Conservation (phyloP, 1,140 invertebrate genomes). For the Euwallacea fornicatus region DNA sequence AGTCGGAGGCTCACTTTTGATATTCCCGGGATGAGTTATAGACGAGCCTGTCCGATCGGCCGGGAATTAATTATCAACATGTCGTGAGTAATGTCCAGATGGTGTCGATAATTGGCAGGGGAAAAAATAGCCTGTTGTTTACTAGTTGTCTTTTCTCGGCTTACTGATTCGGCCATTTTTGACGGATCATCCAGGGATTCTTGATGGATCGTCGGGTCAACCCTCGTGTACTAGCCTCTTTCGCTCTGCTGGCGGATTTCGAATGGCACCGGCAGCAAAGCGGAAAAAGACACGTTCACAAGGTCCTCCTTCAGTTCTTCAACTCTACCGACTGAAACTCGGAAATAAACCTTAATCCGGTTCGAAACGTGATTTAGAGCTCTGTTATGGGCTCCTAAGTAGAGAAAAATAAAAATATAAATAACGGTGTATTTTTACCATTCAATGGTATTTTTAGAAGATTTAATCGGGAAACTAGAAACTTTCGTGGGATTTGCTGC, state of each 20-base stretch:
- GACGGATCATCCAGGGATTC: neutral
- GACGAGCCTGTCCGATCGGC: neutral
- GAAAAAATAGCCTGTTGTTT: neutral
- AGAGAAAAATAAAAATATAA: no score
- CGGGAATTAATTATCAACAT: conserved; percentile 17
- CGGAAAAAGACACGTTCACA: conserved; percentile 52
- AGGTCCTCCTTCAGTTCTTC: conserved; percentile 3
- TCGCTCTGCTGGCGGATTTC: conserved; percentile 49
- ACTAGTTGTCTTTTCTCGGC: neutral
- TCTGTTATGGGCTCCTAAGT: no score
- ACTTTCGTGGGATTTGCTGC: no score
- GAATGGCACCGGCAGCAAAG: conserved; percentile 51
- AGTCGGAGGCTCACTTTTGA: conserved; percentile 5
- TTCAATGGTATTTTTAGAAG: no score
- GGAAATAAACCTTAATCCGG: no score
- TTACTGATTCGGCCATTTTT: neutral
- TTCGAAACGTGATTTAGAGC: no score
- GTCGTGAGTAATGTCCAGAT: conserved; percentile 6
- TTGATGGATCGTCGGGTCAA: neutral
- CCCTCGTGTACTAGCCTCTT: conserved; percentile 46
- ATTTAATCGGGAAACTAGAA: no score
- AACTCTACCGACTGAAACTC: no score
- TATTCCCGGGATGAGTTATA: neutral
- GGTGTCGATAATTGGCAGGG: neutral
- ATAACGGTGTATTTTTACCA: no score